Base-by-base conservation (phyloP, 2,888 invertebrate species). In the Andrena dorsata region DNA sequence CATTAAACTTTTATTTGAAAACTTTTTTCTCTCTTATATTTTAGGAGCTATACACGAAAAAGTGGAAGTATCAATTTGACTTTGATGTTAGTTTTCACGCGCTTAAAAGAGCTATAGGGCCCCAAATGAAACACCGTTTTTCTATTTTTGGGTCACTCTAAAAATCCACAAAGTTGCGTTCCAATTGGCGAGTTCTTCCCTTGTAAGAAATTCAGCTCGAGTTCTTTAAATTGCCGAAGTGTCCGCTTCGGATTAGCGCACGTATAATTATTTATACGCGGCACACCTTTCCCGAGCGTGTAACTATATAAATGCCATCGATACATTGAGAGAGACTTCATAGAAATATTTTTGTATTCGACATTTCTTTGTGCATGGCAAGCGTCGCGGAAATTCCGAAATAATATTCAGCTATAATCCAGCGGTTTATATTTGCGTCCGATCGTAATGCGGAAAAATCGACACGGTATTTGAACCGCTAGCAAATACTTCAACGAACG, bases 351-450 rank as follows among this genome's bases (percentile, higher is more conserved):
- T 82, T 84, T 76, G 23, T 61, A 79, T 79, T 70, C 70, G 73
- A 76, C 56, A 74, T 65, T 82, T 82, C 65, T 53, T 83, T 75
- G 26, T 41, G 32, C 56, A 51, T 16, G 56, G 20, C 23, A 32
- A 60, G 35, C 56, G 58, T 53, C 61, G 35, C 49, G 56, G 35
- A 63, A 71, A 61, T 56, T 80, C 13, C 49, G 65, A 66, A 8
- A 5, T 16, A 41, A 72, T 20, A 35, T 56, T 70, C 28, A 71
- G 47, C 61, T 78, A 64, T 73, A 70, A 83, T 56, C 35, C 56
- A 66, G 80, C 84, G 84, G 26, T 80, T 86, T 86, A 82, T 72
- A 80, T 86, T 87, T 71, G 73, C 78, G 76, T 79, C 82, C 77
- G 65, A 80, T 63, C 56, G 56, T 51, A 61, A 53, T n/a, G 41